A percentile compares a stretch with the other conserved stretches of the same genome.
Evolutionary conservation across 2,888 invertebrate genomes (phyloP).

Genomic region (Drosophila parthenogenetica): DNA sequence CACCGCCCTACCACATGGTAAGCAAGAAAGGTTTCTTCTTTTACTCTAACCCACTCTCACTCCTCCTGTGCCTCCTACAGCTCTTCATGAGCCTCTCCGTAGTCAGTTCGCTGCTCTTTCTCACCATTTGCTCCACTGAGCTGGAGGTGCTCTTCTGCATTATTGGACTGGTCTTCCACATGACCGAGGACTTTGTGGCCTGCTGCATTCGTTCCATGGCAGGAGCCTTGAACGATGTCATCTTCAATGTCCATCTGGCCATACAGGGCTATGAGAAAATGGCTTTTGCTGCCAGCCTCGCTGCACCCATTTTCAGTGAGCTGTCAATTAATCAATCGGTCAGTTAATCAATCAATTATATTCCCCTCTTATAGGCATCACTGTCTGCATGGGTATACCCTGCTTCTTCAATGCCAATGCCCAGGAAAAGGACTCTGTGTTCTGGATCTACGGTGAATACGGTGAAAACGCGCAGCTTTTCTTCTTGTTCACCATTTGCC

Average conservation of each 20-base stretch:
- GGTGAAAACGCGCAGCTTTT: conserved; percentile 45
- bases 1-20: conserved; percentile 52
- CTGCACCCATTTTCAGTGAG: conserved; percentile 45
- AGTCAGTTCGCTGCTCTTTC: conserved; percentile 34
- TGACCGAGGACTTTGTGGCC: conserved; percentile 46
- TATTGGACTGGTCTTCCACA: conserved; percentile 31
- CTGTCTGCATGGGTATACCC: conserved; percentile 35
- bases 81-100: conserved; percentile 33
- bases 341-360: background rate
- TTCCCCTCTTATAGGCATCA: conserved; percentile 29
- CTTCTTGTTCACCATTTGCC: conserved; percentile 10
- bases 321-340: background rate
- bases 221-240: conserved; percentile 37
- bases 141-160: conserved; percentile 49
- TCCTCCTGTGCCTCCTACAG: conserved; percentile 12
- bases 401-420: conserved; percentile 24
- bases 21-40: background rate
- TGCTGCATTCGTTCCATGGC: conserved; percentile 35
- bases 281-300: conserved; percentile 56
- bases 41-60: no score
- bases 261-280: conserved; percentile 57
- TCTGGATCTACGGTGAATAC: conserved; percentile 43
- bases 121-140: conserved; percentile 40
- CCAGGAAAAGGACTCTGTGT: background rate
- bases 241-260: conserved; percentile 48